A percentile compares a stretch with the other conserved stretches of the same genome.
Evolutionary conservation across 1,140 invertebrate genomes (phyloP).

Genomic region (Eriocheir sinensis): DNA sequence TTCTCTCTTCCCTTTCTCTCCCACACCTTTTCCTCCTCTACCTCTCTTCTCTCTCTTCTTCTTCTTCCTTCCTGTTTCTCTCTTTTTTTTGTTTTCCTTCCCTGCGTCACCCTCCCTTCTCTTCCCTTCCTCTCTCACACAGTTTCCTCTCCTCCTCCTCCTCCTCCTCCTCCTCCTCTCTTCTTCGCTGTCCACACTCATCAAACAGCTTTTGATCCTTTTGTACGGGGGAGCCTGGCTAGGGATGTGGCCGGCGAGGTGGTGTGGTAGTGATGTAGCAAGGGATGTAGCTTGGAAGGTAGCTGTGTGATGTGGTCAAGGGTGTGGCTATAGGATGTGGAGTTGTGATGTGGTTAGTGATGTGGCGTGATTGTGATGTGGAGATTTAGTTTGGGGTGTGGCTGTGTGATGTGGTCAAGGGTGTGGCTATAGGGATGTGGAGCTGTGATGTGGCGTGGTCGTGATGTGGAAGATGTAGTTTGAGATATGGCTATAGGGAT

Average conservation of each 20-base stretch:
- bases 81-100: not conserved
- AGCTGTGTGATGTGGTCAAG: not conserved
- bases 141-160: constrained; percentile 27
- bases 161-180: not conserved
- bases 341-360: not conserved
- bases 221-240: not conserved
- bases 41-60: not conserved
- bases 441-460: not conserved
- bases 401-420: not conserved
- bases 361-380: not conserved
- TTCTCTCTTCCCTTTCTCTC: not conserved
- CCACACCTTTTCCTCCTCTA: not conserved
- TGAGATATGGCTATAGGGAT: not conserved
- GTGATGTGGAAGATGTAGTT: not conserved
- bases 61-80: not conserved
- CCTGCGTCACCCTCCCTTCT: constrained; percentile 2
- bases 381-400: not conserved
- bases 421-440: too few species aligned
- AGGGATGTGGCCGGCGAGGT: too few species aligned
- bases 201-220: constrained; percentile 35
- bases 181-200: constrained; percentile 16
- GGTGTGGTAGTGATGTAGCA: not conserved
- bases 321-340: too few species aligned
- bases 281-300: not conserved
- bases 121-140: constrained; percentile 11